Base-by-base conservation (phyloP, 1,140 invertebrate species). In the Bombus pascuorum region DNA sequence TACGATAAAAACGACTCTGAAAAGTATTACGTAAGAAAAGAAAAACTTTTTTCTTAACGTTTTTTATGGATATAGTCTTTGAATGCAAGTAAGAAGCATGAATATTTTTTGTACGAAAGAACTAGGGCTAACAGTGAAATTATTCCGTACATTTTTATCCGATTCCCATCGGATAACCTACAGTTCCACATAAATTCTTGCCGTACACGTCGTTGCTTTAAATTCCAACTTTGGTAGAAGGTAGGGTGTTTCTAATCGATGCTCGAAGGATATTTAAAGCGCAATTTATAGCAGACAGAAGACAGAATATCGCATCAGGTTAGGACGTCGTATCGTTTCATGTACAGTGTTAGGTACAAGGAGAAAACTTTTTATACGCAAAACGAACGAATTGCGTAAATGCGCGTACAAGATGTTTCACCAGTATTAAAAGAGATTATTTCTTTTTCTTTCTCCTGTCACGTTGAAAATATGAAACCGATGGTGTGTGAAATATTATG, bases 111-210 rank as follows among this genome's bases (percentile, higher is more conserved):
- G 65, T 6, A 3, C 18, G 65, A 70, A 37, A 34, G 32, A 74
- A 87, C 57, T 62, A 73, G 3, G 81, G 72, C 71, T 65, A 88
- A 79, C 71, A 83, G 86, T 87, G 86, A 89, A 85, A 89, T 89
- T 89, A 89, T 87, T 81, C 86, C 83, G 71, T 79, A 77, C 62
- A 78, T 59, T 82, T 81, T 72, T 85, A 73, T 76, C n/a, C 76
- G 71, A 65, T 65, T 68, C 34, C 34, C 66, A 68, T 68, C 66
- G 66, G 66, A 12, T 25, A 68, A 66, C 5, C 34, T 34, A 34
- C 34, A 2, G 34, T 34, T 34, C 32, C 57, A 65, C 57, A 25
- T 75, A 76, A 71, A 86, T 88, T 80, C 47, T 80, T 80, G 42
- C 83, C 34, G 1, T 42, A n/a, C n/a, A n/a, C 47, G 62, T 47